Conservation (phyloP, 2,113 vertebrate species). For the Notechis scutatus region DNA sequence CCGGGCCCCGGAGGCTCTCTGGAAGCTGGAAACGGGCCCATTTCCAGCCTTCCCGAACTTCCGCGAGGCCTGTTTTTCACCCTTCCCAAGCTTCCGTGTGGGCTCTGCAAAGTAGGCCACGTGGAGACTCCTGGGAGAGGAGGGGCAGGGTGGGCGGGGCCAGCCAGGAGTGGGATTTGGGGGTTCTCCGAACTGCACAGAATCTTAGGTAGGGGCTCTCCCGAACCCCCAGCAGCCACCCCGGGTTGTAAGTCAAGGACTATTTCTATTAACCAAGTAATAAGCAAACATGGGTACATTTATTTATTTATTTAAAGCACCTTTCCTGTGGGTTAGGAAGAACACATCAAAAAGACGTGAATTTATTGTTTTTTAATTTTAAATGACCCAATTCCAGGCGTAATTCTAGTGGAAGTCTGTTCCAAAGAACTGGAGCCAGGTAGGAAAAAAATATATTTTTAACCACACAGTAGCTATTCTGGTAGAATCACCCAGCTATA, state of each 20-base stretch:
- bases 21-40: too few species aligned
- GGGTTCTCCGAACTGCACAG: too few species aligned
- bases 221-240: too few species aligned
- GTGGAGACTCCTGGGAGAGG: too few species aligned
- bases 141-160: too few species aligned
- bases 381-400: neutral
- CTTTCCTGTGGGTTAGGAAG: neutral
- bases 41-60: too few species aligned
- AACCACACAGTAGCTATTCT: neutral
- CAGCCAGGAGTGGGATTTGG: too few species aligned
- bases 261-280: neutral
- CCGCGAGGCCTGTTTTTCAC: too few species aligned
- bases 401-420: neutral
- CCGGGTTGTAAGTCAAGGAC: neutral
- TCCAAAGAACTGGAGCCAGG: neutral
- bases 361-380: neutral
- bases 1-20: too few species aligned
- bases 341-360: neutral
- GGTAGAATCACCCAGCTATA: neutral
- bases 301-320: neutral
- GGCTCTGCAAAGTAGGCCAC: too few species aligned
- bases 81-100: too few species aligned
- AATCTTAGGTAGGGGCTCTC: too few species aligned
- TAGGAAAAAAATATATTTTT: neutral
- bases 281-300: neutral